Evolutionary conservation across 2,888 invertebrate genomes (phyloP), one percentile per base, ranked within the genome.

Genomic region (Epinotia nisella): DNA sequence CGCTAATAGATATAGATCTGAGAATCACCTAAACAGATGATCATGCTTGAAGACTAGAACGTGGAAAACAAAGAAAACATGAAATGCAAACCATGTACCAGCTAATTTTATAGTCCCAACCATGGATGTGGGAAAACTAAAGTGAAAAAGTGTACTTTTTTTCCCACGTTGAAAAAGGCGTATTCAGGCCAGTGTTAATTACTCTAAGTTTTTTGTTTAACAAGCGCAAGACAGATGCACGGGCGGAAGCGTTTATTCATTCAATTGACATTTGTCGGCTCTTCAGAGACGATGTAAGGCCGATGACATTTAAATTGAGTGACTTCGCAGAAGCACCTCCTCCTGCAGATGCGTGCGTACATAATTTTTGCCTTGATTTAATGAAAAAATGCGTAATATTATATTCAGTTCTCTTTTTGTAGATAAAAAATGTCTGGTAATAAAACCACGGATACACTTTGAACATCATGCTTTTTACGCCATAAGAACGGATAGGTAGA

Each of bases 251-350:
- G 56, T 64, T 55, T 41, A 58, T 58, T 68, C 72, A 53, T 73
- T 56, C 68, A 68, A 68, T 73, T 73, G 72, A 73, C 72, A 62
- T 71, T 59, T 58, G 67, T 67, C 72, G 72, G 72, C 62, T 62
- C 51, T 39, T 73, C 68, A 62, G 68, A 68, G 51, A 56, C 51
- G 51, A 70, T 45, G 66, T 53, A 59, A 55, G 61, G 53, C 60
- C 55, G 67, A 49, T 49, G 58, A 49, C 56, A 58, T 58, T 67
- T 11, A 55, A 53, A 66, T 66, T 65, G 39, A 65, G 19, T 65
- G 53, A 21, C 65, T 9, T 53, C 35, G 41, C 66, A 56, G 24
- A 41, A 41, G 66, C 35, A 65, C 41, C 41, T 56, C 41, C 5
- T 41, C 21, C 55, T 21, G 41, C n/a, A 41, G 41, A 65, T 55